Conservation (phyloP, 2,797 vertebrate species). For the Mus spretus region DNA sequence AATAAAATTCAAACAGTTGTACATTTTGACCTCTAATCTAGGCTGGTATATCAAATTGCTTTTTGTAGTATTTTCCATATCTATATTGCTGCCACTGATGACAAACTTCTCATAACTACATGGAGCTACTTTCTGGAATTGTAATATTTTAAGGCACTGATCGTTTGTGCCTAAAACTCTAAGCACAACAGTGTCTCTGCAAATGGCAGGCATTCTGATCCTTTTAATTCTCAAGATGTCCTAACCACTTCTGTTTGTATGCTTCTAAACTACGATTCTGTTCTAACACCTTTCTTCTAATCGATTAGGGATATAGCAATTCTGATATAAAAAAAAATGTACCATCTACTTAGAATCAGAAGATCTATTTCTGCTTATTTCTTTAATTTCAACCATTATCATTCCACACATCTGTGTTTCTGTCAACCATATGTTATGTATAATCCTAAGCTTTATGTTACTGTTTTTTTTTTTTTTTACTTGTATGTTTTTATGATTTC, state of each 20-base stretch:
- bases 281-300: neutral
- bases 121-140: neutral
- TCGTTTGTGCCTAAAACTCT: neutral
- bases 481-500: neutral
- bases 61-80: neutral
- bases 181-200: neutral
- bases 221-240: neutral
- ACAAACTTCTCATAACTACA: neutral
- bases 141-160: neutral
- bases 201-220: neutral
- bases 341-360: neutral
- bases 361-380: neutral
- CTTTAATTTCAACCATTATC: neutral
- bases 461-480: too few relatives aligned
- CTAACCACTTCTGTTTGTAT: neutral
- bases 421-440: neutral
- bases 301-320: neutral
- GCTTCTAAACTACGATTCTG: neutral
- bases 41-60: neutral
- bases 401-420: neutral
- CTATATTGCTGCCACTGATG: neutral
- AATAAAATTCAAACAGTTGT: neutral
- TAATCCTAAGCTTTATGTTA: neutral
- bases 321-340: neutral
- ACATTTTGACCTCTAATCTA: neutral